These are phyloP conservation scores for Hipparchia sbordonii DNA, from an alignment of 2,888 invertebrate genomes.

Conservation along the genomic window DNA sequence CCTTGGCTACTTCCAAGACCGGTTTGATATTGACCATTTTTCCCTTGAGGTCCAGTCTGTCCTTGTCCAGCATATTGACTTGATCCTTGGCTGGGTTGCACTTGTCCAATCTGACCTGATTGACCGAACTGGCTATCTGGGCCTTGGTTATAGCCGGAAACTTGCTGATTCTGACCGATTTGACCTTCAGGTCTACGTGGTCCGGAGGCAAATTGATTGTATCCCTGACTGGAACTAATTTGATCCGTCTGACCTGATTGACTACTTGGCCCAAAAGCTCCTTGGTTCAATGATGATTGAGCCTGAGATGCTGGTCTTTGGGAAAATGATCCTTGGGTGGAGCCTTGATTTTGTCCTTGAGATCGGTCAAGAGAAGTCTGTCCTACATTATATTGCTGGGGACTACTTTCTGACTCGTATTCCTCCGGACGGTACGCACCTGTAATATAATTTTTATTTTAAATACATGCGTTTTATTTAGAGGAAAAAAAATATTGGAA, in stretches of 20 bases:
- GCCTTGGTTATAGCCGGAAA: constrained; percentile 9
- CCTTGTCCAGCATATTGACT: background rate
- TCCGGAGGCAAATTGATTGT: constrained; percentile 18
- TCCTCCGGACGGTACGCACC: constrained; percentile 74
- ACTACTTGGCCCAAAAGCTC: constrained; percentile 8
- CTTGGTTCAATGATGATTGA: constrained; percentile 25
- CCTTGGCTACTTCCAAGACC: constrained; percentile 4
- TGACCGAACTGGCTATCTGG: constrained; percentile 8
- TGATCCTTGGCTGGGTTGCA: constrained; percentile 1
- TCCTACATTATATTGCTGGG: constrained; percentile 38
- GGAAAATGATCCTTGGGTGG: constrained; percentile 16
- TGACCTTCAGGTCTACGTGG: background rate
- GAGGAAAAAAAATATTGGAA: too few relatives aligned
- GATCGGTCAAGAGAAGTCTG: constrained; percentile 33
- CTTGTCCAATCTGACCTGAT: constrained; percentile 6
- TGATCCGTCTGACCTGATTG: constrained; percentile 5
- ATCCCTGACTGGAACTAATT: background rate
- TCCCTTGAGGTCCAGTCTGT: background rate
- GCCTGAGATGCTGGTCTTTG: constrained; percentile 22
- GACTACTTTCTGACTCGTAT: constrained; percentile 48
- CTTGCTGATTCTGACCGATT: constrained; percentile 10
- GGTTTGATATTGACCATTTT: constrained; percentile 4
- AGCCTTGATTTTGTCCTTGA: constrained; percentile 35
- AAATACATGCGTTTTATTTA: background rate
- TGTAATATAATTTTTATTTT: constrained; percentile 45